These are phyloP conservation scores for Hartigia nigra DNA, from an alignment of 2,888 invertebrate genomes.

Conservation along the genomic window DNA sequence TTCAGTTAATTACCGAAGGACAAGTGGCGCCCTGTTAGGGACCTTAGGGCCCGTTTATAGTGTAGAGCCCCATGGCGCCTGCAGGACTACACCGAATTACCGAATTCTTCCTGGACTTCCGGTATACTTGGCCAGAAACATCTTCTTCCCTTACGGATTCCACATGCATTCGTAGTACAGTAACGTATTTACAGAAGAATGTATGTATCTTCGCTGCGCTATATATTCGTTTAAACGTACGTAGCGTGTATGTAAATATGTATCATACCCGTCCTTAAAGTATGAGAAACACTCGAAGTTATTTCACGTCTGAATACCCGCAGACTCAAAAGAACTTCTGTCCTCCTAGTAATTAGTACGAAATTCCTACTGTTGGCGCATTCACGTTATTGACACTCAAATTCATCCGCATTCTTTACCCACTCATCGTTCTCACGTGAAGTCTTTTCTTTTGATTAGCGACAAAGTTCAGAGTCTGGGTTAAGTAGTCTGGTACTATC, in stretches of 20 bases:
- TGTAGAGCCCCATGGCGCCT: not conserved
- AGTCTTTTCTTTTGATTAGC: not conserved
- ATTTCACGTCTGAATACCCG: not conserved
- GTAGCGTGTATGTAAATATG: not conserved
- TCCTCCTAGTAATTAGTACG: not conserved
- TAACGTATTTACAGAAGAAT: not conserved
- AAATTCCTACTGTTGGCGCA: not conserved
- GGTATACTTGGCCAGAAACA: not conserved
- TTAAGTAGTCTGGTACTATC: slow-evolving; percentile 34
- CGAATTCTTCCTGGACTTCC: not conserved
- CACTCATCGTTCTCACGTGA: not conserved
- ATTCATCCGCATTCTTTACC: not conserved
- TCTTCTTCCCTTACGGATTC: not conserved
- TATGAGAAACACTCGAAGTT: not conserved
- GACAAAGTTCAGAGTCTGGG: slow-evolving; percentile 9
- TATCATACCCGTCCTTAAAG: not conserved
- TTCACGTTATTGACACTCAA: not conserved
- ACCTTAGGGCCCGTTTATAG: slow-evolving; percentile 1
- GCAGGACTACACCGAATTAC: not conserved
- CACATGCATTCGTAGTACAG: not conserved
- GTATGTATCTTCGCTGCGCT: not conserved
- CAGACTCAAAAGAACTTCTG: not conserved
- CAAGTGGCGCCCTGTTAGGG: slow-evolving; percentile 54
- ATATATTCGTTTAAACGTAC: not conserved
- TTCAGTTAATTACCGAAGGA: slow-evolving; percentile 66